Percentiles rank a stretch among this genome's conserved stretches.
These are phyloP conservation scores for Amiota mariae DNA, from an alignment of 2,888 invertebrate genomes.

Conservation along the genomic window DNA sequence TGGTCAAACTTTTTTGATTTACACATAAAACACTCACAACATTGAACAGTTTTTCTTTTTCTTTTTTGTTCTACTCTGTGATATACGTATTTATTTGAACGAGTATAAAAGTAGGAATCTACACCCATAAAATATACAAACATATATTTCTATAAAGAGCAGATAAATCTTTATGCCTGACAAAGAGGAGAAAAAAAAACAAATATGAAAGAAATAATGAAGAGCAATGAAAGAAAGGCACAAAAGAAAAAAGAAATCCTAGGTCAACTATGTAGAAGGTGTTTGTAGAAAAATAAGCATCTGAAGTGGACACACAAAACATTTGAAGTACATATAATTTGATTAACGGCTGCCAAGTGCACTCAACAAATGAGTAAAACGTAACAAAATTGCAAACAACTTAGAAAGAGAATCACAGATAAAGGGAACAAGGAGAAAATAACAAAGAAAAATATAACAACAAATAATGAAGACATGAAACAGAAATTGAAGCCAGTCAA, in stretches of 20 bases:
- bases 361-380: constrained; percentile 11
- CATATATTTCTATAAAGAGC: neutral
- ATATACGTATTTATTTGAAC: too few relatives aligned
- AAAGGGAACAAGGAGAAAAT: too few relatives aligned
- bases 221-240: neutral
- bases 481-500: neutral
- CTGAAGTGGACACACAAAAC: constrained; percentile 10
- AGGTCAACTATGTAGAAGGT: too few relatives aligned
- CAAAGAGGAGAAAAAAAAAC: neutral
- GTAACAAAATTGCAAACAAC: constrained; percentile 8
- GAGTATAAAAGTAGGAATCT: too few relatives aligned
- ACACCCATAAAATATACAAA: too few relatives aligned
- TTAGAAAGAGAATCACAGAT: constrained; percentile 1
- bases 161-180: constrained; percentile 21
- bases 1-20: too few relatives aligned
- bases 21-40: too few relatives aligned
- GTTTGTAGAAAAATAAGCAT: neutral
- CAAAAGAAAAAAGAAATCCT: too few relatives aligned
- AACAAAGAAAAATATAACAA: neutral
- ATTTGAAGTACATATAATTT: constrained; percentile 30
- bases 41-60: too few relatives aligned
- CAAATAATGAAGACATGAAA: neutral
- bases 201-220: neutral
- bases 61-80: too few relatives aligned
- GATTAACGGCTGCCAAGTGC: constrained; percentile 31